Percentiles rank a stretch among this genome's conserved stretches.
Conservation (phyloP, 2,797 vertebrate genomes). For the Aeoliscus strigatus region DNA sequence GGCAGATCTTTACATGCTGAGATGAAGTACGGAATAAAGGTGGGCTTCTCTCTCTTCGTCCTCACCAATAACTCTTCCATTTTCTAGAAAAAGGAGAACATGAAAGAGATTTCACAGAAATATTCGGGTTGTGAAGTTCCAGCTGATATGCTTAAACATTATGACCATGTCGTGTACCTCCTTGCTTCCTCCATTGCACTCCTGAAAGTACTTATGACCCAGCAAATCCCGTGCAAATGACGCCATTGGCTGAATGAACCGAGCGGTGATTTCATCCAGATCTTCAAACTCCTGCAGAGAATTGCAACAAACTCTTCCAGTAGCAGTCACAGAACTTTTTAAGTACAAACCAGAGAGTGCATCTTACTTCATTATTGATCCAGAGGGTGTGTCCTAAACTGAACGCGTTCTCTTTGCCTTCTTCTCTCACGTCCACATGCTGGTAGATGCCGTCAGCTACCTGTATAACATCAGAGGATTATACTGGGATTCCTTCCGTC, state of each 20-base stretch:
- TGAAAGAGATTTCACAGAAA: slow-evolving; percentile 1
- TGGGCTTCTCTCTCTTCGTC: slow-evolving; percentile 95
- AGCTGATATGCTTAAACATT: too few species aligned
- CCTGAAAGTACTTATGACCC: slow-evolving; percentile 95
- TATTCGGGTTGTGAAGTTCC: too few species aligned
- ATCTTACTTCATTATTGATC: slow-evolving; percentile 90
- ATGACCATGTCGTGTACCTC: slow-evolving; percentile 80
- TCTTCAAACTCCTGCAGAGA: slow-evolving; percentile 93
- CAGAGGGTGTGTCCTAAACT: slow-evolving; percentile 94
- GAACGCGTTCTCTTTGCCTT: slow-evolving; percentile 98
- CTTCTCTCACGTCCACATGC: slow-evolving; percentile 94
- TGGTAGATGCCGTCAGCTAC: slow-evolving; percentile 96
- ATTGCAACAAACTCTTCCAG: background rate
- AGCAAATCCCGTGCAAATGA: slow-evolving; percentile 94
- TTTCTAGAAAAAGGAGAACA: slow-evolving; percentile 74
- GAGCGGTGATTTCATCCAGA: slow-evolving; percentile 97
- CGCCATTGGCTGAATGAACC: slow-evolving; percentile 97
- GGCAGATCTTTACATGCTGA: slow-evolving; percentile 95
- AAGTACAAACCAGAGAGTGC: background rate
- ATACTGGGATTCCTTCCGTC: background rate
- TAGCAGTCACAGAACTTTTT: background rate
- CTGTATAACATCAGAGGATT: slow-evolving; percentile 33
- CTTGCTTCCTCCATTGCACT: slow-evolving; percentile 85
- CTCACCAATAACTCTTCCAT: slow-evolving; percentile 93
- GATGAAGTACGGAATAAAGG: slow-evolving; percentile 96